Base-by-base conservation (phyloP, 2,113 vertebrate genomes). In the Sceloporus undulatus region DNA sequence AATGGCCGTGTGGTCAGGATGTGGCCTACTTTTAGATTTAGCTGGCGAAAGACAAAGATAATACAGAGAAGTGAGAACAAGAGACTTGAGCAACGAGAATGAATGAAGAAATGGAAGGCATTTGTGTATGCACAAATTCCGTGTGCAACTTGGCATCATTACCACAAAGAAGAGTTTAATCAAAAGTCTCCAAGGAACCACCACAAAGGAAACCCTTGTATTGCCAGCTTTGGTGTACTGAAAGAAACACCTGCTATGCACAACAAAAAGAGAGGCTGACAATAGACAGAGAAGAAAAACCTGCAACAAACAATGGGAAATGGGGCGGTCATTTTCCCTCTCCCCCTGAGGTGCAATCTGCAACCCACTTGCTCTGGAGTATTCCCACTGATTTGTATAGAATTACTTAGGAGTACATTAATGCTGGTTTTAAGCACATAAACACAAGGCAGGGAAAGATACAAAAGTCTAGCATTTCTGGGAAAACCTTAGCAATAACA, bases 221-320 rank as follows among this genome's bases (percentile, higher is more conserved):
- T 94, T 91, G 90, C 88, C 87, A 88, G 83, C 91, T 91, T 92
- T 54, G 78, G 85, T 90, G 88, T 77, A 0, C 90, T 94, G 94
- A 96, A 96, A 94, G 94, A 95, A 95, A 94, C 90, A 94, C 92
- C 92, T 96, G 93, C 92, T 94, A 93, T 16, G 0, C 52, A 89
- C 83, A 88, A 95, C 88, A 94, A 93, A 93, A 77, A 91, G 89
- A 85, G 87, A 90, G 90, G 90, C 88, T 87, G 93, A 95, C 94
- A 96, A 95, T 95, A 90, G 92, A 84, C 87, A 90, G 81, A 92
- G 93, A 94, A 94, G 83, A 92, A 88, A 92, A 85, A 84, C 90
- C 80, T 0, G 82, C 85, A 70, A 88, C 90, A 88, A 92, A 94
- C 56, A 93, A 94, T 83, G 93, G 8, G 56, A 83, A 87, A 52